A percentile compares a stretch with the other conserved stretches of the same genome.
phyloP scores from a whole-genome alignment of 2,113 vertebrate genomes.

The Mola mola region DNA sequence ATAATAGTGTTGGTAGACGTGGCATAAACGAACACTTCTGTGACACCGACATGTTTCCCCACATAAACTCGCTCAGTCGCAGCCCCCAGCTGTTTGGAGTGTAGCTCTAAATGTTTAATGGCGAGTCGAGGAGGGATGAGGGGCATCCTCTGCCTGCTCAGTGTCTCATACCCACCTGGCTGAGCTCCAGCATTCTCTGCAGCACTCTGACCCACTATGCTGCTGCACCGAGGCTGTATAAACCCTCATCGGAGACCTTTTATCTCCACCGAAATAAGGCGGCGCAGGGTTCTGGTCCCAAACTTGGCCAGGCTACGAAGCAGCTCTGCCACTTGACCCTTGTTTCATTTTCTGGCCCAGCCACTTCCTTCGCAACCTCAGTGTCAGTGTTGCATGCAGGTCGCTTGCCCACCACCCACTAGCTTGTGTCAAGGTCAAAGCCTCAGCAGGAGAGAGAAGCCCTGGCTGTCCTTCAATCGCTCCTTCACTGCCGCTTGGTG shows the following conservation, averaged over 20 bases:
- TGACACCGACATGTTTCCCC: constrained; percentile 32
- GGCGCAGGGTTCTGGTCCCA: constrained; percentile 20
- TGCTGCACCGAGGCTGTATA: constrained; percentile 47
- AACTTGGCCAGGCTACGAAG: constrained; percentile 25
- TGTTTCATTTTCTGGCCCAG: constrained; percentile 19
- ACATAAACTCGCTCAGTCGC: constrained; percentile 22
- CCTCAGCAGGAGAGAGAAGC: constrained; percentile 52
- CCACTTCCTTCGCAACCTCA: constrained; percentile 6
- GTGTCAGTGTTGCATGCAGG: constrained; percentile 27
- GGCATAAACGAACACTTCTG: constrained; percentile 24
- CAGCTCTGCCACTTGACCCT: constrained; percentile 18
- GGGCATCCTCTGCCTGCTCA: constrained; percentile 54
- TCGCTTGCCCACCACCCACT: constrained; percentile 56
- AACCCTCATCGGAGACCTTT: constrained; percentile 38
- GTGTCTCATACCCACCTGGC: constrained; percentile 75
- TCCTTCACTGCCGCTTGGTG: constrained; percentile 73
- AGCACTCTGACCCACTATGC: constrained; percentile 52
- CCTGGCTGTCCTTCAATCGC: constrained; percentile 67
- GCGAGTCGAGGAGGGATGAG: constrained; percentile 59
- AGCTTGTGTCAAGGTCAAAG: constrained; percentile 60
- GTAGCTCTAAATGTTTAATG: constrained; percentile 78
- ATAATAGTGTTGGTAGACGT: constrained; percentile 4
- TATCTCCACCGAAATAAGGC: constrained; percentile 36
- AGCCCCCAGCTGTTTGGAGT: constrained; percentile 43
- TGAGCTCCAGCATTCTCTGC: constrained; percentile 74